Base-by-base conservation (phyloP, 2,888 invertebrate species). In the Temnothorax ravouxi region DNA sequence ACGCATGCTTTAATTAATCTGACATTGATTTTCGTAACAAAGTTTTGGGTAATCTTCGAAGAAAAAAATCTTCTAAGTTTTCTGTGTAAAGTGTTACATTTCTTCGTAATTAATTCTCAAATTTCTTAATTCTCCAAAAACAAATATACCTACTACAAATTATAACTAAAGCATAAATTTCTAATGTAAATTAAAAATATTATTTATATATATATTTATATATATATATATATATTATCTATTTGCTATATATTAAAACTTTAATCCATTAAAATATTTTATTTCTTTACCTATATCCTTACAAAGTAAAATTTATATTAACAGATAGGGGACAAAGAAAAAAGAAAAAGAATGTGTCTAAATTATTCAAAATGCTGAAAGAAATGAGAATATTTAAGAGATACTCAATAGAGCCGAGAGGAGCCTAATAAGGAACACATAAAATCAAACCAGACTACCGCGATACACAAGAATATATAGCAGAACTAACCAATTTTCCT, bases 401-500 rank as follows among this genome's bases (percentile, higher is more conserved):
- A 38, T 13, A 25, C 8, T 59, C 29, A 15, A 59, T 44, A 13
- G 1, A 4, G 4, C 3, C 18, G 44, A 44, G 13, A 13, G 3
- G 2, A 74, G 4, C 18, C 11, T n/a, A n/a, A 61, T 44, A 5
- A 47, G n/a, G 3, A 34, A 50, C 6, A 15, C 47, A 62, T 64
- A 64, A 64, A 54, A 64, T 52, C 25, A 47, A 69, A 47, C n/a
- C 8, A 67, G 13, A 61, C 25, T 21, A n/a, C 8, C 11, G 34
- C 34, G 47, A 38, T 64, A 29, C 25, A 64, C 34, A 34, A 56
- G 18, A 79, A 56, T 67, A 56, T 67, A 64, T 64, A 25, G 13
- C 18, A 18, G 2, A 41, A 56, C 15, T 2, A 29, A 15, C n/a
- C 5, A 34, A 44, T 25, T 21, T 21, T 11, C 6, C 13, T 44